phyloP scores from a whole-genome alignment of 2,113 vertebrate genomes.

The Trichechus manatus region DNA sequence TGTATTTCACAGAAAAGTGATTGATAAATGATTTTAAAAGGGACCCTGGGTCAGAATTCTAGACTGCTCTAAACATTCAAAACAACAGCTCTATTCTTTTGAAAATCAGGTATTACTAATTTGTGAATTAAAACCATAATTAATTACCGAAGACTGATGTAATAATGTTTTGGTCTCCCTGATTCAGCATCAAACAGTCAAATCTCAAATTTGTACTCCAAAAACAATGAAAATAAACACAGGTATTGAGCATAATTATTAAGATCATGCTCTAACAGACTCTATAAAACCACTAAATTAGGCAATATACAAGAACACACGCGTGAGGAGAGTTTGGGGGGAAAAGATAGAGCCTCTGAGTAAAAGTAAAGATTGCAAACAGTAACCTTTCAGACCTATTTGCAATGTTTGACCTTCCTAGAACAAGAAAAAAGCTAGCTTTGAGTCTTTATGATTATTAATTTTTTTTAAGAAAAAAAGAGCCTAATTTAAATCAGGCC shows the following conservation, averaged over 20 bases:
- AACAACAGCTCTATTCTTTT: not conserved
- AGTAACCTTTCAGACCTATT: not conserved
- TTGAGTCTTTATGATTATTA: constrained; percentile 71
- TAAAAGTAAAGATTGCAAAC: constrained; percentile 60
- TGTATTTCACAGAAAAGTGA: not conserved
- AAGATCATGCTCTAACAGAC: not conserved
- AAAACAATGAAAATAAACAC: constrained; percentile 60
- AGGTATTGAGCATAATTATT: constrained; percentile 53
- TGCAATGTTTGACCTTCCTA: constrained; percentile 59
- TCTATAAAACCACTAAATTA: not conserved
- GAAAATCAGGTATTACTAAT: constrained; percentile 56
- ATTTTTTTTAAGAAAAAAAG: constrained; percentile 57
- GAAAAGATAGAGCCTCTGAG: not conserved
- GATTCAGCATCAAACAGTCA: constrained; percentile 59
- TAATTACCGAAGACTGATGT: constrained; percentile 57
- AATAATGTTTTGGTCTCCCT: constrained; percentile 57
- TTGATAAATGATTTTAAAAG: constrained; percentile 23
- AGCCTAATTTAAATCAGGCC: constrained; percentile 91
- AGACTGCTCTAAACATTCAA: constrained; percentile 20
- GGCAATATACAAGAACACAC: not conserved
- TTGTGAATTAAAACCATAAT: constrained; percentile 69
- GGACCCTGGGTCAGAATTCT: constrained; percentile 24
- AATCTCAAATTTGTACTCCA: constrained; percentile 65
- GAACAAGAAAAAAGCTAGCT: constrained; percentile 77
- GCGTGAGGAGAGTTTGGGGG: constrained; percentile 4